phyloP scores from a whole-genome alignment of 2,888 invertebrate genomes.

The Epistrophe grossulariae region DNA sequence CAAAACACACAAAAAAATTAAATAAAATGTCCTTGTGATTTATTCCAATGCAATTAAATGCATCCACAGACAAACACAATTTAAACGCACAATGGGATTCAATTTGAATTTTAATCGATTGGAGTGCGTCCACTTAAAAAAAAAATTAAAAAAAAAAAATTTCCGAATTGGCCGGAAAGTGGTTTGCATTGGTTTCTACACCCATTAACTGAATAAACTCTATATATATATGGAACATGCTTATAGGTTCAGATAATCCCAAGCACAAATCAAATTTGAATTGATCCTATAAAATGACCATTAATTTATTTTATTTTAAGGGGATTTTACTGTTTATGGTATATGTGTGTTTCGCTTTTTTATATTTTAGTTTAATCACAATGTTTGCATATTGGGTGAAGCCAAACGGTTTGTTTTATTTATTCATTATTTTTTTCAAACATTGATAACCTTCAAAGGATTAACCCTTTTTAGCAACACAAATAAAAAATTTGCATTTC shows the following conservation, averaged over 20 bases:
- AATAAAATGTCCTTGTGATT: slow-evolving; percentile 57
- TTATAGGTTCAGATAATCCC: slow-evolving; percentile 52
- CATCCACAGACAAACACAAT: slow-evolving; percentile 59
- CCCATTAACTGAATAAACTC: slow-evolving; percentile 63
- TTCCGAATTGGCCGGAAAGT: slow-evolving; percentile 41
- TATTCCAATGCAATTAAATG: slow-evolving; percentile 71
- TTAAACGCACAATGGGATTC: slow-evolving; percentile 72
- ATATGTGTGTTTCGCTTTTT: background rate
- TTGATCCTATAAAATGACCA: slow-evolving; percentile 63
- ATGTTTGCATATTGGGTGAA: background rate
- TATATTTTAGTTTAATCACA: slow-evolving; percentile 20
- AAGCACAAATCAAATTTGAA: slow-evolving; percentile 67
- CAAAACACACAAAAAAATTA: slow-evolving; percentile 21
- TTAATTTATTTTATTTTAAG: slow-evolving; percentile 64
- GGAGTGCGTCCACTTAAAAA: slow-evolving; percentile 35
- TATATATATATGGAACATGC: slow-evolving; percentile 10
- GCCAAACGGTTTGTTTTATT: slow-evolving; percentile 1
- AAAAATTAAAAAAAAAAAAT: background rate
- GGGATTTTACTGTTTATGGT: slow-evolving; percentile 52
- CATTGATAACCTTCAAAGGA: slow-evolving; percentile 27
- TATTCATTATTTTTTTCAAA: background rate
- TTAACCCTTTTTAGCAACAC: slow-evolving; percentile 18
- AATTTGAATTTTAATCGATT: slow-evolving; percentile 73
- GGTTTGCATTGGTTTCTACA: slow-evolving; percentile 47
- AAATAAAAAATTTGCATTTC: slow-evolving; percentile 18